Conservation (phyloP, 2,797 vertebrate species). For the Labroides dimidiatus region DNA sequence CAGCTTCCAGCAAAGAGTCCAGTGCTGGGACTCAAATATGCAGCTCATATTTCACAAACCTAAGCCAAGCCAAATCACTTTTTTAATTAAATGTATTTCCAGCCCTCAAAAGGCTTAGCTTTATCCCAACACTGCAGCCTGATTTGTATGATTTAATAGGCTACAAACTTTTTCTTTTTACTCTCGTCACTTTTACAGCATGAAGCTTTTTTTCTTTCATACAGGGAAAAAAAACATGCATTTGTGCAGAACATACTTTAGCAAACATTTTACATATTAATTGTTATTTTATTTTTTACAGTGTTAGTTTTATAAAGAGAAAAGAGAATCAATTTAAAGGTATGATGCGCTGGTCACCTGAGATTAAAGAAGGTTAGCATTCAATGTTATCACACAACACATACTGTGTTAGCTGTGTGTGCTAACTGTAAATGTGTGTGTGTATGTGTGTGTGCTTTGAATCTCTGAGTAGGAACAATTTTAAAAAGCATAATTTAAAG, state of each 20-base stretch:
- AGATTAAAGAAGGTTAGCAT: conserved; percentile 60
- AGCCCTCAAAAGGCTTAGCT: background rate
- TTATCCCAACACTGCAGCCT: background rate
- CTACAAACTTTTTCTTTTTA: background rate
- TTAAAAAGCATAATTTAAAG: too few species aligned
- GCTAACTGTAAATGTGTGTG: conserved; percentile 15
- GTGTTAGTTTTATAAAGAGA: background rate
- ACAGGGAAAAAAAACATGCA: background rate
- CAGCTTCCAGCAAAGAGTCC: conserved; percentile 6
- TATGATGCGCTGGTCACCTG: too few species aligned
- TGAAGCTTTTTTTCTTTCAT: background rate
- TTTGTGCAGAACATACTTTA: background rate
- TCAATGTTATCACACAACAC: conserved; percentile 53
- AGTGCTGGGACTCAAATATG: conserved; percentile 2
- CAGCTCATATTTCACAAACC: background rate
- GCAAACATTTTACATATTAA: background rate
- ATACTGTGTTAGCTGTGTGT: conserved; percentile 1
- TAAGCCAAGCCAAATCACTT: background rate
- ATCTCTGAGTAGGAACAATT: background rate
- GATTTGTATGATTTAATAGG: too few species aligned
- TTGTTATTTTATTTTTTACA: too few species aligned
- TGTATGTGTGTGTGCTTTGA: conserved; percentile 9
- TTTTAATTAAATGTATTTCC: background rate
- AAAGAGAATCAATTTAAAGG: too few species aligned
- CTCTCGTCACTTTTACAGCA: background rate